Evolutionary conservation across 2,797 vertebrate genomes (phyloP), one percentile per base, ranked within the genome.

Genomic region (Chloroceryle inda): DNA sequence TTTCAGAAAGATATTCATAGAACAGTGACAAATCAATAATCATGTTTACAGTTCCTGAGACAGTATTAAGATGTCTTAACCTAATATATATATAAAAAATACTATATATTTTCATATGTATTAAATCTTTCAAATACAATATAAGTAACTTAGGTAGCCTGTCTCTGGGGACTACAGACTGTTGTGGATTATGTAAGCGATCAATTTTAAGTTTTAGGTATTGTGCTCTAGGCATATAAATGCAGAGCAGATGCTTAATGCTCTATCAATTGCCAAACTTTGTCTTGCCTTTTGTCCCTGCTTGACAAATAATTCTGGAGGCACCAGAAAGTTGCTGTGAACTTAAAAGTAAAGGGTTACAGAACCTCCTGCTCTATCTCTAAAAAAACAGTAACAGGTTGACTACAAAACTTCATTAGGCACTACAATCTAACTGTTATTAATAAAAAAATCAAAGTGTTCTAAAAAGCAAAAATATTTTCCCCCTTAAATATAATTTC

Each of bases 381-480:
- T 73, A 68, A 53, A 67, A 68, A 83, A 13, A 17, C 21, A 66
- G 14, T 6, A 14, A 50, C 4, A 5, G 21, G 12, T 31, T 62
- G 27, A 52, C 45, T 64, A n/a, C 9, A 8, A 82, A 84, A n/a
- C 35, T 58, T 42, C 42, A 31, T 8, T 6, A 61, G 19, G n/a
- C 40, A 61, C 17, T 55, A 6, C 0, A 1, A 23, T 19, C 22
- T 56, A 77, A 11, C 5, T 3, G 2, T 31, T 66, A 21, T 5
- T 59, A 84, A 58, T 17, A 61, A 83, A 85, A 89, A 86, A 35
- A 35, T 19, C 10, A 37, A 79, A 89, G 52, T 24, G 38, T 12
- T 55, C 79, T 61, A 27, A 55, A 66, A 85, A 82, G 37, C 18
- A 59, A 73, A 85, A 44, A 26, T 27, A 24, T n/a, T 53, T 55